These are phyloP conservation scores for Myopa tessellatipennis DNA, from an alignment of 2,888 invertebrate species.

Conservation along the genomic window DNA sequence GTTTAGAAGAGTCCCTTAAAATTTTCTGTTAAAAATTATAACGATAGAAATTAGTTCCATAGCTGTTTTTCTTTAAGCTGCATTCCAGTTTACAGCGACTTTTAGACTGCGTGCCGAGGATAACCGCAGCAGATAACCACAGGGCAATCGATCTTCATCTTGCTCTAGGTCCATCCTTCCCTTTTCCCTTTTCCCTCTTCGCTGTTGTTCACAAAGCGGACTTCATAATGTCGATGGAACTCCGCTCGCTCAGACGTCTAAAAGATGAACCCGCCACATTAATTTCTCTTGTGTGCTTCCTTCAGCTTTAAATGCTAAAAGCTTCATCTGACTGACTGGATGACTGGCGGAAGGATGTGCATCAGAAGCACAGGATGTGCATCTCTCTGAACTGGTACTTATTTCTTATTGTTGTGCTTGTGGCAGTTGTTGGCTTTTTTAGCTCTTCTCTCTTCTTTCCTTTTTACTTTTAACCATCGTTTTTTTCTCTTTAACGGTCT, in stretches of 20 bases:
- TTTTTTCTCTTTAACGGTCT: not conserved
- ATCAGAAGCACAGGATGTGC: not conserved
- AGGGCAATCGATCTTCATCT: not conserved
- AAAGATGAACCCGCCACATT: not conserved
- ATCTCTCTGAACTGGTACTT: not conserved
- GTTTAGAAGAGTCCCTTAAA: too few relatives aligned
- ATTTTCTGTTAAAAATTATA: too few relatives aligned
- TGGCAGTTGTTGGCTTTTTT: not conserved
- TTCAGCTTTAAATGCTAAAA: not conserved
- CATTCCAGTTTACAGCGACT: too few relatives aligned
- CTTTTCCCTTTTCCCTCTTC: not conserved
- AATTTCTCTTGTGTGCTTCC: not conserved
- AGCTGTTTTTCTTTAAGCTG: too few relatives aligned
- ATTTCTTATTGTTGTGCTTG: not conserved
- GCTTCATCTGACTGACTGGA: not conserved
- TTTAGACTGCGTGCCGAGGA: too few relatives aligned
- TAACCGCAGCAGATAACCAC: too few relatives aligned
- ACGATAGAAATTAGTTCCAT: too few relatives aligned
- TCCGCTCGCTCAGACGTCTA: not conserved
- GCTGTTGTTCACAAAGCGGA: not conserved
- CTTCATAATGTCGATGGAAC: not conserved
- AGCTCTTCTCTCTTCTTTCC: not conserved
- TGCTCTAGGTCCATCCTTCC: not conserved
- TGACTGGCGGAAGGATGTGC: not conserved
- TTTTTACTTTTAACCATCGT: not conserved